Percentiles rank a stretch among this genome's conserved stretches.
phyloP scores from a whole-genome alignment of 2,888 invertebrate genomes.

The Tillus elongatus region DNA sequence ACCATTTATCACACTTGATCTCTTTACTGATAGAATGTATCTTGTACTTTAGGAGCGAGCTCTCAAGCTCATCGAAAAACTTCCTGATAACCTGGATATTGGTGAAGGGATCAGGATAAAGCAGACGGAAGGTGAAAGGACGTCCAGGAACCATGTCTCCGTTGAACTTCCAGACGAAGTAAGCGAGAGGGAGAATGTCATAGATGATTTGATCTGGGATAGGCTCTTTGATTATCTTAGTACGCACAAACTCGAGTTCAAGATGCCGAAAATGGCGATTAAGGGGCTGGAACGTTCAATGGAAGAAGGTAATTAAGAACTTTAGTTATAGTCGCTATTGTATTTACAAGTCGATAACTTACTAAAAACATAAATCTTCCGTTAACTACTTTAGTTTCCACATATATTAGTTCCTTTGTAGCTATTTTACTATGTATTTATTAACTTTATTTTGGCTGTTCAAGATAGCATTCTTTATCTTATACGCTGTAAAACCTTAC shows the following conservation, averaged over 20 bases:
- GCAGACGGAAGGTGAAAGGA: constrained; percentile 35
- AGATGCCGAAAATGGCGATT: constrained; percentile 64
- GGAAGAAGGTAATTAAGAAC: constrained; percentile 71
- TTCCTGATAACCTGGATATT: constrained; percentile 51
- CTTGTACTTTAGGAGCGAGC: constrained; percentile 59
- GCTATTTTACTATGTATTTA: no score
- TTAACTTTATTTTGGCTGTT: no score
- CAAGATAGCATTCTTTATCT: no score
- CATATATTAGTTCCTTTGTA: no score
- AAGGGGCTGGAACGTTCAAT: constrained; percentile 63
- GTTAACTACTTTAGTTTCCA: no score
- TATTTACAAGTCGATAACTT: no score
- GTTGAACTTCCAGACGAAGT: constrained; percentile 60
- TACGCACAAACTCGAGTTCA: constrained; percentile 71
- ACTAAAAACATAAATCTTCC: no score
- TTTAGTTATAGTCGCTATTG: no score
- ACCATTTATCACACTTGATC: no score
- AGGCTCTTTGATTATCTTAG: constrained; percentile 66
- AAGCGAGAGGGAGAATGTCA: constrained; percentile 60
- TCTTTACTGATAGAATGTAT: no score
- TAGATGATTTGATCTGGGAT: constrained; percentile 65
- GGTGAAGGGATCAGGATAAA: constrained; percentile 55
- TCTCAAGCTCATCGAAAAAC: constrained; percentile 58
- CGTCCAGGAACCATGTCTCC: constrained; percentile 31
- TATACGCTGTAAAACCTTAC: no score